Conservation (phyloP, 1,140 invertebrate genomes). For the Leptonema lineaticorne region DNA sequence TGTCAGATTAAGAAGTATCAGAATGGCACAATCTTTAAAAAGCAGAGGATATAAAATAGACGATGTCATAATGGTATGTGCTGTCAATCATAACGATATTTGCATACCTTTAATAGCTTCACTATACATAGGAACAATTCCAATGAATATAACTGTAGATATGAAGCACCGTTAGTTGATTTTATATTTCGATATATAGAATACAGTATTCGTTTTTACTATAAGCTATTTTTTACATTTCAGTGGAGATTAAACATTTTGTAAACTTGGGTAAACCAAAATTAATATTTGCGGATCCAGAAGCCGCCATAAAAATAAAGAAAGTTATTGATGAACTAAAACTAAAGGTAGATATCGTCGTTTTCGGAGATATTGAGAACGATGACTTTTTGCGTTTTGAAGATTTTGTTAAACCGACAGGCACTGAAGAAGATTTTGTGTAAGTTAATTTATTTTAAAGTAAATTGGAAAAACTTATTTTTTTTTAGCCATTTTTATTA, state of each 20-base stretch:
- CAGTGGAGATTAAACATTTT: slow-evolving; percentile 28
- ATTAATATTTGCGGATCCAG: slow-evolving; percentile 10
- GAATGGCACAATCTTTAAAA: slow-evolving; percentile 45
- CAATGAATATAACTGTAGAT: not conserved
- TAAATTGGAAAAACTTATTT: too few relatives aligned
- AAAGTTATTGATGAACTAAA: slow-evolving; percentile 18
- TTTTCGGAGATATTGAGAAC: not conserved
- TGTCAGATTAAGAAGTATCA: slow-evolving; percentile 43
- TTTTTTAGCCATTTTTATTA: not conserved
- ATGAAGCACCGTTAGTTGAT: slow-evolving; percentile 22
- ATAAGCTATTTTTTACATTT: not conserved
- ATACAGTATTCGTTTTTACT: not conserved
- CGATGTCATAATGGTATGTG: slow-evolving; percentile 47
- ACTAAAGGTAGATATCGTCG: not conserved
- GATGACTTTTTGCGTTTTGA: not conserved
- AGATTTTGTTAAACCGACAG: slow-evolving; percentile 15
- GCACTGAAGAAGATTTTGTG: slow-evolving; percentile 22
- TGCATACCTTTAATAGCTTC: slow-evolving; percentile 47
- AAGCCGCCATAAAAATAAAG: not conserved
- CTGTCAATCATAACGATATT: slow-evolving; percentile 47
- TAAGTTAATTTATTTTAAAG: slow-evolving; percentile 18
- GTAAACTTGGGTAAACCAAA: not conserved
- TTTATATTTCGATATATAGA: not conserved
- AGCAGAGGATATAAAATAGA: slow-evolving; percentile 43
- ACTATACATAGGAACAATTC: slow-evolving; percentile 43